Conservation (phyloP, 2,113 vertebrate genomes). For the Carassius gibelio region DNA sequence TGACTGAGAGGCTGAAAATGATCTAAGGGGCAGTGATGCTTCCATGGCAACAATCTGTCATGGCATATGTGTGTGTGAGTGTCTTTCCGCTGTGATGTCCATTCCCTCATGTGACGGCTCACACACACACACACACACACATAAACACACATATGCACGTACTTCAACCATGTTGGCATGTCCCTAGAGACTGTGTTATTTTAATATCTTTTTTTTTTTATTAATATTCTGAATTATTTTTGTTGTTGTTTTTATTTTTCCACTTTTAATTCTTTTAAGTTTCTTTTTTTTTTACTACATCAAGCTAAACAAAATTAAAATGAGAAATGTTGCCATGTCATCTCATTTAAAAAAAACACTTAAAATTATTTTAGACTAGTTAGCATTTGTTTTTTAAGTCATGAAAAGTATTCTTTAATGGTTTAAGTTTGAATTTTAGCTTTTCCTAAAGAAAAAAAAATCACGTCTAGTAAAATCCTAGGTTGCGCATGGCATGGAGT, state of each 20-base stretch:
- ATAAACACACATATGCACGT: constrained; percentile 20
- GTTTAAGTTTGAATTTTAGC: not conserved
- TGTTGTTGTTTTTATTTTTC: not conserved
- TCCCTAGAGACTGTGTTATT: constrained; percentile 24
- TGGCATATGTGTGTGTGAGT: constrained; percentile 51
- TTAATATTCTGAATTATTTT: not conserved
- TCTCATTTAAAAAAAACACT: too few species aligned
- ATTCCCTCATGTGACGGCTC: constrained; percentile 33
- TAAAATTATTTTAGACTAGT: too few species aligned
- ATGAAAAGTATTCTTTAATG: not conserved
- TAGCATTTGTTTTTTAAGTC: not conserved
- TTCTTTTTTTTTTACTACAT: not conserved
- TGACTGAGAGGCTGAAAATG: constrained; percentile 51
- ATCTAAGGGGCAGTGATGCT: constrained; percentile 51
- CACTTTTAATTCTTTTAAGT: not conserved
- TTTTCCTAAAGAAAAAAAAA: too few species aligned
- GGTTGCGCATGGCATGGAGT: too few species aligned
- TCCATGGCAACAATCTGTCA: constrained; percentile 60
- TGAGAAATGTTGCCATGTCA: too few species aligned
- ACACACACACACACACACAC: not conserved
- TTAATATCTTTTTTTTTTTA: not conserved
- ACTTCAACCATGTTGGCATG: not conserved
- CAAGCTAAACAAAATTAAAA: too few species aligned
- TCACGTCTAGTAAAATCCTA: too few species aligned
- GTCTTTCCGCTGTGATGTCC: constrained; percentile 53